These are phyloP conservation scores for Takifugu ocellatus DNA, from an alignment of 2,797 vertebrate genomes.

Conservation along the genomic window DNA sequence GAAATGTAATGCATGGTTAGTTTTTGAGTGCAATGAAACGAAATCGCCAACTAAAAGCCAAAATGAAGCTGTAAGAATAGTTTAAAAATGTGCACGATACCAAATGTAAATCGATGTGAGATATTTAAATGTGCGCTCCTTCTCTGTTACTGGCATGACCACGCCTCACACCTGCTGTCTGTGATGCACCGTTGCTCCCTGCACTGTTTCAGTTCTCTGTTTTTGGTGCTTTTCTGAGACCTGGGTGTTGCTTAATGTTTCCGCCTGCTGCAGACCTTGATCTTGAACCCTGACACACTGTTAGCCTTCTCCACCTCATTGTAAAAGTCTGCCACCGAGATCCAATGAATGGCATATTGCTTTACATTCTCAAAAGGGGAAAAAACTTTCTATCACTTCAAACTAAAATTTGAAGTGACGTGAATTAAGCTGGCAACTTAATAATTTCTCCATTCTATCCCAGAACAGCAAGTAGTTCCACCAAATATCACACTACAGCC, in stretches of 20 bases:
- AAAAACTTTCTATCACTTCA: neutral
- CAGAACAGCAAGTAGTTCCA: neutral
- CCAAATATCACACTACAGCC: constrained; percentile 56
- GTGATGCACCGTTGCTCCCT: constrained; percentile 45
- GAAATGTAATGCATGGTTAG: constrained; percentile 12
- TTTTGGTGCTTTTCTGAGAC: constrained; percentile 30
- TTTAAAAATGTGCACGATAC: neutral
- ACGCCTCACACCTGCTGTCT: constrained; percentile 55
- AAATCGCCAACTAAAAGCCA: constrained; percentile 11
- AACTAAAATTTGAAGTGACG: neutral
- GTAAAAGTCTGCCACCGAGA: constrained; percentile 21
- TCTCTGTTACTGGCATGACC: constrained; percentile 42
- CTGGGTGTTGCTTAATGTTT: constrained; percentile 47
- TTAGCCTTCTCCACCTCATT: constrained; percentile 31
- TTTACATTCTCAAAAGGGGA: neutral
- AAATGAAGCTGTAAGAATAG: constrained; percentile 14
- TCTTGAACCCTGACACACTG: constrained; percentile 42
- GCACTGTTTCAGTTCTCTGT: constrained; percentile 62
- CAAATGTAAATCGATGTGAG: constrained; percentile 36
- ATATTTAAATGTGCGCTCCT: constrained; percentile 46
- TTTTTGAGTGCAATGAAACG: constrained; percentile 15
- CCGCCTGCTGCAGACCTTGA: constrained; percentile 41
- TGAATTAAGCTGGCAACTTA: neutral
- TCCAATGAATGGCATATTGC: neutral
- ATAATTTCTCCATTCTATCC: constrained; percentile 23